These are phyloP conservation scores for Poeciliopsis prolifica DNA, from an alignment of 2,113 vertebrate species.

Conservation along the genomic window DNA sequence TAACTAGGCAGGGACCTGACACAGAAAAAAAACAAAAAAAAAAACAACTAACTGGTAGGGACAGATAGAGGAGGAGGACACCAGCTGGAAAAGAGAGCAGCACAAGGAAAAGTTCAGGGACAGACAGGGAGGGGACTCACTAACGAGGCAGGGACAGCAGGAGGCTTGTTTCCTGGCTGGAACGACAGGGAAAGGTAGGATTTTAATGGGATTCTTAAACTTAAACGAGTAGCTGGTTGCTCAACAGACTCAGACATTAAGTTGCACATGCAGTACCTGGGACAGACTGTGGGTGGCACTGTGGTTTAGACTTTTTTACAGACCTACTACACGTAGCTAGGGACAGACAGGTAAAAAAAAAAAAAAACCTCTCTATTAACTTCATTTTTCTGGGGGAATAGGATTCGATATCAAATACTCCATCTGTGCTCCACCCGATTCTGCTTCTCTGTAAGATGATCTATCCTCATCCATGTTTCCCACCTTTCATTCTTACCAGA, in stretches of 20 bases:
- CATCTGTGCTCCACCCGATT: constrained; percentile 58
- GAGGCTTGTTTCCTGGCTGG: constrained; percentile 43
- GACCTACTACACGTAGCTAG: constrained; percentile 66
- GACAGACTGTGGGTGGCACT: constrained; percentile 67
- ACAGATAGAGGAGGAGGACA: constrained; percentile 66
- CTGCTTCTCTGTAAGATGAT: constrained; percentile 61
- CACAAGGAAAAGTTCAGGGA: constrained; percentile 56
- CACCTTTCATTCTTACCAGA: constrained; percentile 53
- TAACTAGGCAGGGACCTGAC: constrained; percentile 82
- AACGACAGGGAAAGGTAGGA: constrained; percentile 60
- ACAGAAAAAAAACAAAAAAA: constrained; percentile 72
- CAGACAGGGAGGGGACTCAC: constrained; percentile 44
- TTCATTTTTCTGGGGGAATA: constrained; percentile 65
- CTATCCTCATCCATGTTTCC: constrained; percentile 58
- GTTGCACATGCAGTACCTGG: constrained; percentile 65
- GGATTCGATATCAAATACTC: constrained; percentile 59
- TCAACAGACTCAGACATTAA: constrained; percentile 53
- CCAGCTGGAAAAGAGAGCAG: constrained; percentile 43
- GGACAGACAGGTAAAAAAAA: constrained; percentile 61
- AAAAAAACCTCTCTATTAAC: constrained; percentile 21
- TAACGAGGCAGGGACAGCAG: constrained; percentile 50
- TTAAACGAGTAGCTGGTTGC: constrained; percentile 51
- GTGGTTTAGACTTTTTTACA: constrained; percentile 60
- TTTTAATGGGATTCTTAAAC: constrained; percentile 47
- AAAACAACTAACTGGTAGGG: constrained; percentile 71